A percentile compares a stretch with the other conserved stretches of the same genome.
phyloP scores from a whole-genome alignment of 2,797 vertebrate genomes.

The Huso huso region DNA sequence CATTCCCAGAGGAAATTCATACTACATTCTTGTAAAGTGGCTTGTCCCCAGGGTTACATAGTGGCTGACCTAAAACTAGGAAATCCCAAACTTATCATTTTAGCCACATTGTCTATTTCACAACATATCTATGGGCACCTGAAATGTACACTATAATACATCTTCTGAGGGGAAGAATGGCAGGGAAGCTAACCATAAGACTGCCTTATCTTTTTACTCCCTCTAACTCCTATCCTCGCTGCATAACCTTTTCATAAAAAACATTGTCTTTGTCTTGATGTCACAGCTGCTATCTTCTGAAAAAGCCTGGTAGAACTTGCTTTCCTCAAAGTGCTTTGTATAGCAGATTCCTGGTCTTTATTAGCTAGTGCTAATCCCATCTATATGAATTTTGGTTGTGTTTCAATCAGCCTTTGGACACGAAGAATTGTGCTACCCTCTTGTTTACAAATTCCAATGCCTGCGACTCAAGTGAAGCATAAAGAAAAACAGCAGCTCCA shows the following conservation, averaged over 20 bases:
- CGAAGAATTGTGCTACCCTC: background rate
- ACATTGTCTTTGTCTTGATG: background rate
- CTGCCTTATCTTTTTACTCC: background rate
- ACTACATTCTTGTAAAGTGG: too few species aligned
- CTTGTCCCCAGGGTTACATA: too few species aligned
- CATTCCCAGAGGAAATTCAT: background rate
- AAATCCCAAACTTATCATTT: too few species aligned
- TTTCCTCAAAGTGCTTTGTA: background rate
- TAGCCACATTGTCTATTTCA: too few species aligned
- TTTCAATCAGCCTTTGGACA: background rate
- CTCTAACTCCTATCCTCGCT: background rate
- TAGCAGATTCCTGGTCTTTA: constrained; percentile 4
- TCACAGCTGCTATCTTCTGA: background rate
- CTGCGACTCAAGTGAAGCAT: background rate
- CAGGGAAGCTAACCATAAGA: background rate
- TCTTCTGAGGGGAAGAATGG: too few species aligned
- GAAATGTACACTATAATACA: too few species aligned
- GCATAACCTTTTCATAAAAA: background rate
- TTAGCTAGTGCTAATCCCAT: constrained; percentile 2
- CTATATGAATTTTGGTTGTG: constrained; percentile 3
- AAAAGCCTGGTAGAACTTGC: background rate
- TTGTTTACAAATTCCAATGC: constrained; percentile 2
- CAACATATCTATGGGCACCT: too few species aligned
- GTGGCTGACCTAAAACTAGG: too few species aligned
- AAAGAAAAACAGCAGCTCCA: constrained; percentile 13